Evolutionary conservation across 2,797 vertebrate species (phyloP).

Genomic region (Leuciscus waleckii): DNA sequence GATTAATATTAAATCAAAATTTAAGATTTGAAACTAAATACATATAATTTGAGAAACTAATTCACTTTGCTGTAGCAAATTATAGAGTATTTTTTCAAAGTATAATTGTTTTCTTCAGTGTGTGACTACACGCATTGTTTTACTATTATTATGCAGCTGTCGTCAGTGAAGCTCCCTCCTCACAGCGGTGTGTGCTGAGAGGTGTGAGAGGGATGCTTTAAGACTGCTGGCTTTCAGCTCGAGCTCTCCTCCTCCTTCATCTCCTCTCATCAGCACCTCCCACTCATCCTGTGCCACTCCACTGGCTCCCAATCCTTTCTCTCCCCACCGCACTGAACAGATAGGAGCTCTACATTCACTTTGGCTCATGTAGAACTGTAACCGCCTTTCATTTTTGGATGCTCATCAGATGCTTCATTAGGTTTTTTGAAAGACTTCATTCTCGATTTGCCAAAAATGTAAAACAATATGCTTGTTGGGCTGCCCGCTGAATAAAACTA

Average conservation of each 20-base stretch:
- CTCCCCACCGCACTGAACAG: constrained; percentile 15
- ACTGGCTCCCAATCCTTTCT: constrained; percentile 39
- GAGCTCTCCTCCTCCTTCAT: constrained; percentile 41
- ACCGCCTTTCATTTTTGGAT: constrained; percentile 36
- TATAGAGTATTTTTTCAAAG: background rate
- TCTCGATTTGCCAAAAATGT: constrained; percentile 31
- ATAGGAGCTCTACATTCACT: constrained; percentile 35
- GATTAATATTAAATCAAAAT: background rate
- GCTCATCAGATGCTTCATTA: constrained; percentile 49
- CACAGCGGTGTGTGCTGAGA: constrained; percentile 56
- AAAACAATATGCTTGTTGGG: constrained; percentile 25
- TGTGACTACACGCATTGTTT: background rate
- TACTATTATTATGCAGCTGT: constrained; percentile 15
- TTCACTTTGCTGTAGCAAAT: background rate
- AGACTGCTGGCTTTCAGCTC: constrained; percentile 28
- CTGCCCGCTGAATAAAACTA: constrained; percentile 8
- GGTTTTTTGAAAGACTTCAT: constrained; percentile 30
- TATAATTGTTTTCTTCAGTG: background rate
- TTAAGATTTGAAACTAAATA: background rate
- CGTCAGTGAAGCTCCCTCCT: constrained; percentile 28
- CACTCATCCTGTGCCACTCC: constrained; percentile 40
- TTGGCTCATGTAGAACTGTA: constrained; percentile 36
- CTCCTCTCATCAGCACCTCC: constrained; percentile 49
- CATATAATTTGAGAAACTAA: background rate
- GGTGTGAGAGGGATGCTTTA: constrained; percentile 34